phyloP scores from a whole-genome alignment of 2,113 vertebrate genomes.

The Macquaria australasica region DNA sequence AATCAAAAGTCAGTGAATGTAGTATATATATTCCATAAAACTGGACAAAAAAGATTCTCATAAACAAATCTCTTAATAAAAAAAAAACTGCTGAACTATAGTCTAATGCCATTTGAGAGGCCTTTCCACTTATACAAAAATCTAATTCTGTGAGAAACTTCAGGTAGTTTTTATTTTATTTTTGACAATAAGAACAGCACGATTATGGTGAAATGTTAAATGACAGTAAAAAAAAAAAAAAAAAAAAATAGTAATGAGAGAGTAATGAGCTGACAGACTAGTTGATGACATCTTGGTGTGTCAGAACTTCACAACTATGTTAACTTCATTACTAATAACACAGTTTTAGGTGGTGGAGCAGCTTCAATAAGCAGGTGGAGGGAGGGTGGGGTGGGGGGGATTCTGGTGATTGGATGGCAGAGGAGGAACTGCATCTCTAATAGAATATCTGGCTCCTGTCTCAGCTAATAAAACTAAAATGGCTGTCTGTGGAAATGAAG shows the following conservation, averaged over 20 bases:
- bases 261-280: background rate
- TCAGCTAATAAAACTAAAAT: constrained; percentile 79
- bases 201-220: background rate
- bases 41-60: no score
- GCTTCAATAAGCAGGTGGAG: constrained; percentile 11
- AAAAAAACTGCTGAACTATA: no score
- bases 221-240: background rate
- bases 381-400: background rate
- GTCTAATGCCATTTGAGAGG: no score
- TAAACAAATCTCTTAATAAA: no score
- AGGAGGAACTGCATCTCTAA: constrained; percentile 58
- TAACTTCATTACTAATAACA: constrained; percentile 1
- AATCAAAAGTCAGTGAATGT: no score
- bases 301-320: background rate
- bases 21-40: no score
- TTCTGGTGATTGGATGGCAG: constrained; percentile 21
- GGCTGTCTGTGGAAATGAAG: constrained; percentile 81
- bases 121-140: no score
- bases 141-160: no score
- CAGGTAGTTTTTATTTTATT: no score
- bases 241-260: no score
- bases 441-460: constrained; percentile 69
- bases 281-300: background rate
- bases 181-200: background rate
- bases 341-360: background rate